Conservation (phyloP, 2,888 invertebrate genomes). For the Molorchus minor region DNA sequence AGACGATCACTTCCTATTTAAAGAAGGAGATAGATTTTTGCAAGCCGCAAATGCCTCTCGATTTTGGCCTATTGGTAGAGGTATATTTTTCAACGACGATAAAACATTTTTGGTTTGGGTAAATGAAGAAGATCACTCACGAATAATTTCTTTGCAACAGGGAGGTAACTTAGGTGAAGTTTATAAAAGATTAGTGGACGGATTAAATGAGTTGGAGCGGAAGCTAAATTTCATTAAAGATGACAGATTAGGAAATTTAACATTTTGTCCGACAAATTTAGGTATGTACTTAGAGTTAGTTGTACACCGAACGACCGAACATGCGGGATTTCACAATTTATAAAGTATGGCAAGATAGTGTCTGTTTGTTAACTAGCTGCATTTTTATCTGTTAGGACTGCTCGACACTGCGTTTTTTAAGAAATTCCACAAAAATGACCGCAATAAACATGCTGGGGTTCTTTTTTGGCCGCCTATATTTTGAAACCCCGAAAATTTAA, state of each 20-base stretch:
- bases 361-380: no score
- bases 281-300: constrained; percentile 59
- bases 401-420: no score
- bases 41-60: constrained; percentile 92
- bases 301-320: no score
- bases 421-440: no score
- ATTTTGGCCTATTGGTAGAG: constrained; percentile 93
- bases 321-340: no score
- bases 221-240: constrained; percentile 67
- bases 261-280: constrained; percentile 79
- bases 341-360: no score
- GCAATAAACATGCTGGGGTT: no score
- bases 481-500: no score
- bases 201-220: constrained; percentile 65
- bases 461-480: no score
- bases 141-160: constrained; percentile 97
- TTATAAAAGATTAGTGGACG: constrained; percentile 64
- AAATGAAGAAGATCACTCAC: constrained; percentile 97
- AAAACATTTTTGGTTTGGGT: constrained; percentile 98
- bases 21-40: constrained; percentile 91
- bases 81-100: constrained; percentile 94
- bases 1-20: constrained; percentile 96
- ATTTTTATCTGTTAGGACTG: no score
- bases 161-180: constrained; percentile 90
- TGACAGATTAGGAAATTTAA: constrained; percentile 73